Base-by-base conservation (phyloP, 2,888 invertebrate genomes). In the Branchellion lobata region DNA sequence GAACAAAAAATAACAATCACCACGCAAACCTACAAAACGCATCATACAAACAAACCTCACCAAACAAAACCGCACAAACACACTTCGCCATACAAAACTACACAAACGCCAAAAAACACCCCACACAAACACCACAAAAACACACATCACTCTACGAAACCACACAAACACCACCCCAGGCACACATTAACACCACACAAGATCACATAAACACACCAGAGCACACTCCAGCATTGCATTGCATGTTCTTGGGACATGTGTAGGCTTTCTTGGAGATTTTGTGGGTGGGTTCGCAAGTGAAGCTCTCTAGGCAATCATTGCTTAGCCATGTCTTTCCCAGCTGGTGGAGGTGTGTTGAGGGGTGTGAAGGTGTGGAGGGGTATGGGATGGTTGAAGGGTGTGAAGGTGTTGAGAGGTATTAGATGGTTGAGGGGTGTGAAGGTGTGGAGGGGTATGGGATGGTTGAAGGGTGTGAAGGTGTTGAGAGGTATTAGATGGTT, bases 211-310 rank as follows among this genome's bases (percentile, higher is more conserved):
- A 47, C 36, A 3, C 11, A 73, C 73, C 73, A 18, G 40, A 40
- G 36, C 73, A 73, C 14, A 34, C 14, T n/a, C 73, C 73, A 5
- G 2, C 47, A 24, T 73, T 47, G 27, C 73, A 73, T 24, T 73
- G 73, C 27, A 73, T 24, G 34, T 24, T 73, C 2, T 73, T 5
- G 11, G 73, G 73, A 24, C 73, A 73, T 21, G 5, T 73, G 73
- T 33, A 73, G 18, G 73, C 5, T 24, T 2, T 40, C 14, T 29
- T 40, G 36, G 34, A n/a, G 27, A 73, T 47, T 3, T 8, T 3
- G 51, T 47, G 73, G 31, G 29, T 47, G 27, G 27, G 51, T 14
- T 29, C 3, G 34, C 73, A 73, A 40, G 11, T 40, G 73, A 24
- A 33, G 8, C 24, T 73, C 36, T 21, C 2, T 2, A 40, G 8